phyloP scores from a whole-genome alignment of 2,797 vertebrate species.

The Sebastes baramenuke region DNA sequence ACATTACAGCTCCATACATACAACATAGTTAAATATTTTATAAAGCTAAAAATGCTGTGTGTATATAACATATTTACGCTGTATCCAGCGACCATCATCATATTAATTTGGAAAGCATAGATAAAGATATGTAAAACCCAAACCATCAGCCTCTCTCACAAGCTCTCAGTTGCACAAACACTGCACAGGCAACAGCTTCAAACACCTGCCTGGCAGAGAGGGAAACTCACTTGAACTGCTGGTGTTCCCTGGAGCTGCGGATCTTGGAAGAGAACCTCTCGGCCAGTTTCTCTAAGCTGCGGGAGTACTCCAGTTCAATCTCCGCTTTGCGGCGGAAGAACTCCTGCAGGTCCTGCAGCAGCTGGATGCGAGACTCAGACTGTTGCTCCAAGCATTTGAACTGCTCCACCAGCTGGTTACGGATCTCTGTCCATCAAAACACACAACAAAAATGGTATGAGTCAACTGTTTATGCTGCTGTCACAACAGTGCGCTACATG shows the following conservation, averaged over 20 bases:
- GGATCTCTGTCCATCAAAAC: slow-evolving; percentile 88
- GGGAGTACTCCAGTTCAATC: slow-evolving; percentile 96
- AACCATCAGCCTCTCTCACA: background rate
- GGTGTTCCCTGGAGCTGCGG: slow-evolving; percentile 95
- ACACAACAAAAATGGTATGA: slow-evolving; percentile 31
- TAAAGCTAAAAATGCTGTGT: too few relatives aligned
- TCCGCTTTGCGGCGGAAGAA: slow-evolving; percentile 98
- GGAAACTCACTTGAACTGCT: slow-evolving; percentile 93
- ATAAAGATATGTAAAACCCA: background rate
- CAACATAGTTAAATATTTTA: too few relatives aligned
- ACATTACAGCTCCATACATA: too few relatives aligned
- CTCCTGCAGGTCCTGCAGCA: slow-evolving; percentile 98
- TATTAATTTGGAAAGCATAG: background rate
- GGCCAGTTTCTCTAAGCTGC: slow-evolving; percentile 96
- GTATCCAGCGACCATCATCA: too few relatives aligned
- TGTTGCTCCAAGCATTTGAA: slow-evolving; percentile 99
- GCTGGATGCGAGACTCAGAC: slow-evolving; percentile 94
- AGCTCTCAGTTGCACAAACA: background rate
- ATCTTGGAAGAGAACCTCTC: slow-evolving; percentile 98
- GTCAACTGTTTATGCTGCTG: slow-evolving; percentile 3
- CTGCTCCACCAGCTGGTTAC: slow-evolving; percentile 96
- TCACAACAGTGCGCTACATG: background rate
- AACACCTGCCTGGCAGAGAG: background rate
- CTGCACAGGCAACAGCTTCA: background rate
- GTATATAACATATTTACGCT: fast-evolving